Evolutionary conservation across 1,140 invertebrate genomes (phyloP), one percentile per base, ranked within the genome.

Genomic region (Drosophila lacteicornis): DNA sequence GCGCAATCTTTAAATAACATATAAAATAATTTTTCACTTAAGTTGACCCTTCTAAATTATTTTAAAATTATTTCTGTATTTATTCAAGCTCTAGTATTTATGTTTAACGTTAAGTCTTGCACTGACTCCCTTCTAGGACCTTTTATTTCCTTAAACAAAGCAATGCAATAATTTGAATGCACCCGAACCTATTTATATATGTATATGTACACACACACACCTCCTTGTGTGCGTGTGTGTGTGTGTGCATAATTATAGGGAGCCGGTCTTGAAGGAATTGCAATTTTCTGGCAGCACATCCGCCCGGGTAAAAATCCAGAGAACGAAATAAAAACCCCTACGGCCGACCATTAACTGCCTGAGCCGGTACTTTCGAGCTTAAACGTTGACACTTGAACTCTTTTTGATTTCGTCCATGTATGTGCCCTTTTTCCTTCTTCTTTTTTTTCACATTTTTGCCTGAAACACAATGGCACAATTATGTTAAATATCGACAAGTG

Each of bases 401-500:
- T 90, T 88, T 88, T 87, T 88, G 85, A 88, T 88, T 88, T 83
- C 40, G 17, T 22, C 46, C 17, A 33, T 51, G 45, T 36, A 36
- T 13, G 27, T 38, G 45, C 17, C 33, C 49, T 60, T 55, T 53
- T 36, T 53, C 17, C 33, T 53, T 36, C 50, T 36, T 33, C 19
- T 22, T 13, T 33, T 19, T n/a, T 30, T 30, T 30, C 27, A 17
- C 15, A 17, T 55, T 38, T 55, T 55, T 33, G 15, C 13, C 33
- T 70, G 60, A 68, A 55, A 55, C 53, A 86, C 83, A 86, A 86
- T 86, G 85, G 80, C 77, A 88, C 84, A 88, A 88, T 88, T 88
- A 88, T 90, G 84, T 88, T 88, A 88, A 88, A 88, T 88, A 88
- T 88, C 84, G 84, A 88, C 84, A 88, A 88, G 84, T 88, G 85